A percentile compares a stretch with the other conserved stretches of the same genome.
Evolutionary conservation across 2,797 vertebrate species (phyloP).

Genomic region (Serranus cabrilla): DNA sequence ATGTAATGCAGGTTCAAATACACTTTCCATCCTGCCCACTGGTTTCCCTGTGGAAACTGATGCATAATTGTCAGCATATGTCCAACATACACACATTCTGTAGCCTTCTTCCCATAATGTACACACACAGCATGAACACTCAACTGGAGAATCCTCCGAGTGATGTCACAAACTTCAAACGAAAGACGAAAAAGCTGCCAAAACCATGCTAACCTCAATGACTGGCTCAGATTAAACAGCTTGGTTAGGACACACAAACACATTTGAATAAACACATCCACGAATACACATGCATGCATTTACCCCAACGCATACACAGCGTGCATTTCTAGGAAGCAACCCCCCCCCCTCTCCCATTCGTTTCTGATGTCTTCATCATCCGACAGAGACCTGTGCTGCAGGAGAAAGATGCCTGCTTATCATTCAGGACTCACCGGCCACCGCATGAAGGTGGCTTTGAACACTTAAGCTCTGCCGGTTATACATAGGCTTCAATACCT

Average conservation of each 20-base stretch:
- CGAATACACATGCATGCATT: conserved; percentile 31
- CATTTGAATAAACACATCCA: conserved; percentile 39
- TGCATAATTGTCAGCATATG: conserved; percentile 76
- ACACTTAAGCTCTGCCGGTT: conserved; percentile 56
- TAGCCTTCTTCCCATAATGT: conserved; percentile 21
- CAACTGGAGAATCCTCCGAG: conserved; percentile 50
- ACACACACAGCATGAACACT: conserved; percentile 29
- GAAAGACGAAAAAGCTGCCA: conserved; percentile 54
- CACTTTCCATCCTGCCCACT: conserved; percentile 65
- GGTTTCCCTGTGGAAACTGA: conserved; percentile 64
- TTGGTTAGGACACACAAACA: conserved; percentile 52
- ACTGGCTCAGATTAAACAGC: conserved; percentile 55
- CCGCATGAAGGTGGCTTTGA: conserved; percentile 70
- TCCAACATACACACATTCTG: conserved; percentile 51
- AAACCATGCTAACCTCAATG: conserved; percentile 48
- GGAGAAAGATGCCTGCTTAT: conserved; percentile 52
- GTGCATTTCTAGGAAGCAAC: conserved; percentile 28
- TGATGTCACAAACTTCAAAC: conserved; percentile 71
- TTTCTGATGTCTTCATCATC: conserved; percentile 60
- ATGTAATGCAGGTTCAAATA: conserved; percentile 73
- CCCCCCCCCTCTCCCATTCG: background rate
- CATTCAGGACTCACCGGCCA: conserved; percentile 48
- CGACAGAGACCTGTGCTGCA: conserved; percentile 18
- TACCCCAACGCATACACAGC: conserved; percentile 10
- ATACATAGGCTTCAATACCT: conserved; percentile 40